phyloP scores from a whole-genome alignment of 2,888 invertebrate species.

The Pachydiplax longipennis region DNA sequence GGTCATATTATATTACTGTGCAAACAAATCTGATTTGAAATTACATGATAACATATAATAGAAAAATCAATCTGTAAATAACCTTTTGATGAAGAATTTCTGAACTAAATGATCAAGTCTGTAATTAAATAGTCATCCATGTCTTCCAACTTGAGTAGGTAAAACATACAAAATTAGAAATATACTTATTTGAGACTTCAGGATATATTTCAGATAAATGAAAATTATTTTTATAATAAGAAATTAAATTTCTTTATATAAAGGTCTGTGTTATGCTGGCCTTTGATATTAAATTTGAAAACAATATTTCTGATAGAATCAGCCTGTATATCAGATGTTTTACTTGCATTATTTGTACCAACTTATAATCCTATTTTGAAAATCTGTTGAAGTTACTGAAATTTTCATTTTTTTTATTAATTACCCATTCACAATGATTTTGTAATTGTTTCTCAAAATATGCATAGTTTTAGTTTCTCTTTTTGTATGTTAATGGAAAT shows the following conservation, averaged over 20 bases:
- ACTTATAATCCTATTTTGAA: not conserved
- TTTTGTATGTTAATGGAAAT: constrained; percentile 36
- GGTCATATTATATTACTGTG: constrained; percentile 10
- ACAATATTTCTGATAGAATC: constrained; percentile 19
- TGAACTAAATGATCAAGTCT: constrained; percentile 31
- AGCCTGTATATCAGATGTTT: constrained; percentile 1
- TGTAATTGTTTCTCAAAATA: constrained; percentile 12
- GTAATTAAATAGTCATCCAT: constrained; percentile 42
- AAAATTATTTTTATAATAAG: constrained; percentile 39
- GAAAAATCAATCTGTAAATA: constrained; percentile 14
- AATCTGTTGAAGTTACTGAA: not conserved
- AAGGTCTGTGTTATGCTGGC: constrained; percentile 5
- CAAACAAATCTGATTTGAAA: constrained; percentile 20
- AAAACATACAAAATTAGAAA: constrained; percentile 42
- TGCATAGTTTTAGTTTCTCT: not conserved
- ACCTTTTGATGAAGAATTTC: constrained; percentile 1
- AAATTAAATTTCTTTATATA: constrained; percentile 38
- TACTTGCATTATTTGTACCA: constrained; percentile 3
- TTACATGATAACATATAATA: constrained; percentile 9
- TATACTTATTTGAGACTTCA: constrained; percentile 44
- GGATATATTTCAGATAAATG: constrained; percentile 42
- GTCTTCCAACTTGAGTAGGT: constrained; percentile 39
- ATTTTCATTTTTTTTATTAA: constrained; percentile 12
- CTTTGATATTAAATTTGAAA: constrained; percentile 44
- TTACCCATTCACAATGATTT: not conserved